phyloP scores from a whole-genome alignment of 2,888 invertebrate genomes.

The Sialis fuliginosa region DNA sequence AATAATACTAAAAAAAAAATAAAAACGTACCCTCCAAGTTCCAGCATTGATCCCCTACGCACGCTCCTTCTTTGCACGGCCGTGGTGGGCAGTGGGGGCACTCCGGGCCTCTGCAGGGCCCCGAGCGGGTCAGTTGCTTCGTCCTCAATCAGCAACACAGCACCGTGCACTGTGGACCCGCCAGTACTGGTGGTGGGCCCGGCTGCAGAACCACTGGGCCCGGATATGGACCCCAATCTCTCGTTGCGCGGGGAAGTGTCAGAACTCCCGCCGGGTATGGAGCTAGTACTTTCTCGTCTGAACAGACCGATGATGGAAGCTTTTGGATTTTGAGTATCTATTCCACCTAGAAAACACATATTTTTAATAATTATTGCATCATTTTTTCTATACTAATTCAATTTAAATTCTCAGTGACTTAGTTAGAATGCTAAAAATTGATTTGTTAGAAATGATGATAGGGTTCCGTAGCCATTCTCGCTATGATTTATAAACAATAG shows the following conservation, averaged over 20 bases:
- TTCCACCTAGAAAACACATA: conserved; percentile 42
- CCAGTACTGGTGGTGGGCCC: conserved; percentile 17
- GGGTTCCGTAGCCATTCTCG: conserved; percentile 16
- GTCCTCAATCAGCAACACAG: conserved; percentile 42
- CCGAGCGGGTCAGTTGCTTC: conserved; percentile 21
- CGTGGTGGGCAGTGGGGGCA: conserved; percentile 38
- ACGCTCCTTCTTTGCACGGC: conserved; percentile 49
- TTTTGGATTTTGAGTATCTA: conserved; percentile 69
- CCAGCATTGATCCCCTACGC: conserved; percentile 66
- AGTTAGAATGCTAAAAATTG: not conserved
- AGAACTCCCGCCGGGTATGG: conserved; percentile 34
- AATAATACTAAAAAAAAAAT: too few relatives aligned
- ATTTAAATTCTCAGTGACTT: not conserved
- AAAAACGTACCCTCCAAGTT: conserved; percentile 51
- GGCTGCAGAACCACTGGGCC: conserved; percentile 17
- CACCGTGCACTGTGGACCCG: conserved; percentile 18
- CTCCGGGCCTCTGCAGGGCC: conserved; percentile 16
- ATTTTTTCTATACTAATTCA: too few relatives aligned
- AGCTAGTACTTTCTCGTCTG: conserved; percentile 64
- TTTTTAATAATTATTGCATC: too few relatives aligned
- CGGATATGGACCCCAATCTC: conserved; percentile 10
- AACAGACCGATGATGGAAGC: conserved; percentile 82
- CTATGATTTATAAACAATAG: conserved; percentile 6
- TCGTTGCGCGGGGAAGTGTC: conserved; percentile 21
- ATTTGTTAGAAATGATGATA: conserved; percentile 5